Conservation (phyloP, 2,797 vertebrate species). For the Odontamblyopus rebecca region DNA sequence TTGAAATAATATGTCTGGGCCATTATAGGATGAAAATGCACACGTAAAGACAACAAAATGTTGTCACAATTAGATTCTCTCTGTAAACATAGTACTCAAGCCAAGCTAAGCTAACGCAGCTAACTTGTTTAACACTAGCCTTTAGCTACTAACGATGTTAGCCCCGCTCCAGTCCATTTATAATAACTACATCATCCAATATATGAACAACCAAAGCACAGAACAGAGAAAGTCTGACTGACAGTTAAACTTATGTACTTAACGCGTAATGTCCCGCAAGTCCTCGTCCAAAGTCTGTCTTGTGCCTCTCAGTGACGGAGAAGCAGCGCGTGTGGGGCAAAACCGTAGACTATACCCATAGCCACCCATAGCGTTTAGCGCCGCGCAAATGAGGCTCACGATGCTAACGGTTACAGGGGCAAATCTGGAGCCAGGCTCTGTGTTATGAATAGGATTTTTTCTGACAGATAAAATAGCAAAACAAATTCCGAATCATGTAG, state of each 20-base stretch:
- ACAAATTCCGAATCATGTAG: no score
- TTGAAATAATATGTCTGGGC: background rate
- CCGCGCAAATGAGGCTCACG: no score
- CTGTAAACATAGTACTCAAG: no score
- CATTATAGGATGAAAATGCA: background rate
- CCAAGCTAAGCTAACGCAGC: conserved; percentile 15
- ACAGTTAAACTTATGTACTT: conserved; percentile 26
- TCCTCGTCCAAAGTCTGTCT: conserved; percentile 3
- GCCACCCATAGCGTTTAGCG: no score
- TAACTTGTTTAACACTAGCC: conserved; percentile 18
- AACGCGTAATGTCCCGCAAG: background rate
- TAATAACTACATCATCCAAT: accelerated
- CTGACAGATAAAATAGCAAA: no score
- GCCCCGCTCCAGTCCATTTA: background rate
- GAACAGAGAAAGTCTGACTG: accelerated
- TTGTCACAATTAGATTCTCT: background rate
- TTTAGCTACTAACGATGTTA: conserved; percentile 16
- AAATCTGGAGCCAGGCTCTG: no score
- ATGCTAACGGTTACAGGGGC: no score
- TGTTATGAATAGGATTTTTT: no score
- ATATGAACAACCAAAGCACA: background rate
- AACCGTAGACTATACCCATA: no score
- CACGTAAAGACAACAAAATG: background rate
- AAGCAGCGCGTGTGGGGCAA: background rate
- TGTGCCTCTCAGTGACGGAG: background rate